Evolutionary conservation across 1,140 invertebrate genomes (phyloP), one percentile per base, ranked within the genome.

Genomic region (Leptonema lineaticorne): DNA sequence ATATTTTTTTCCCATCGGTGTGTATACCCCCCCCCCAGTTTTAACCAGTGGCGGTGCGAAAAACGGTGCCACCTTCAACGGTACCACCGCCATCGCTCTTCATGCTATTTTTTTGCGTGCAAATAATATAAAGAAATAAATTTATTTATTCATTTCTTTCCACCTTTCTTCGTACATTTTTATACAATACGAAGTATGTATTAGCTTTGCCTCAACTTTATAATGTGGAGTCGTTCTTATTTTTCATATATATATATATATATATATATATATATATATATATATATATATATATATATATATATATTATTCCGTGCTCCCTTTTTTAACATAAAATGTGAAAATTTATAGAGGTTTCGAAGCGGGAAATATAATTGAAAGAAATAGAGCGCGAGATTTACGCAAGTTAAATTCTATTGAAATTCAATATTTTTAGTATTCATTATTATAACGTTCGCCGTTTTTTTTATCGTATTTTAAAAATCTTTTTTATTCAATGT

Each of bases 91-190:
- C 37, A 4, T 11, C 37, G n/a, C n/a, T n/a, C n/a, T n/a, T n/a
- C 37, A 41, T 11, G 11, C 9, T 41, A 53, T 14, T 53, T n/a
- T n/a, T 53, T 53, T n/a, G 50, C 50, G 50, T 26, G 50, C 50
- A 24, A 53, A 53, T 53, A 53, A 53, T 53, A 53, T 24, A 26
- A 53, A 20, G 50, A 53, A 53, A 53, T 53, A 22, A 53, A 53
- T 53, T 53, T 53, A 53, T 53, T 53, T 53, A 53, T 53, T 53
- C 50, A 7, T 26, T 24, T 53, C 20, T 53, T 53, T 53, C 3
- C 22, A n/a, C 22, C 50, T 53, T 20, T 20, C 18, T 53, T 24
- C 50, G 50, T n/a, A n/a, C n/a, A n/a, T n/a, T n/a, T 22, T 53
- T 24, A 9, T 9, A 24, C 50, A 53, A 53, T 53, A 53, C 24